These are phyloP conservation scores for Zaprionus lineosus DNA, from an alignment of 2,888 invertebrate species.

Conservation along the genomic window DNA sequence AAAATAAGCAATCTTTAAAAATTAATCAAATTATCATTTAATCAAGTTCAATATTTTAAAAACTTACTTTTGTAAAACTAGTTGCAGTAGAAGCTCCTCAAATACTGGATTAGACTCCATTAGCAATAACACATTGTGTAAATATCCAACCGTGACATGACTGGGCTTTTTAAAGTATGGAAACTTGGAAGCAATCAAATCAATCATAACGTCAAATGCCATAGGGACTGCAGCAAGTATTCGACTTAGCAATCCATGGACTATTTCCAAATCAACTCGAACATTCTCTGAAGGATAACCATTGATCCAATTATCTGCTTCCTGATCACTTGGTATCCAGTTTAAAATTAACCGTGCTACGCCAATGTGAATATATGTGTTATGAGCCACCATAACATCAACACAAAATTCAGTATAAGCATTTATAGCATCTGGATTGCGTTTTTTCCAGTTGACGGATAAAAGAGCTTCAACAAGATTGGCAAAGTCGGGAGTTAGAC, in stretches of 20 bases:
- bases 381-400: conserved; percentile 88
- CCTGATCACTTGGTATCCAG: conserved; percentile 85
- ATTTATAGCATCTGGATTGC: conserved; percentile 82
- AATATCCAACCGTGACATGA: conserved; percentile 88
- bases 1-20: conserved; percentile 87
- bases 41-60: neutral
- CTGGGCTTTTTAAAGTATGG: conserved; percentile 90
- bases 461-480: conserved; percentile 86
- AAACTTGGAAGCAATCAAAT: conserved; percentile 86
- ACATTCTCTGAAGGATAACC: conserved; percentile 85
- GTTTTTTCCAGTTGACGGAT: conserved; percentile 85
- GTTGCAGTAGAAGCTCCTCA: conserved; percentile 87
- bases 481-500: conserved; percentile 85
- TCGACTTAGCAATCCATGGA: conserved; percentile 85
- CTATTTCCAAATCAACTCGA: conserved; percentile 85
- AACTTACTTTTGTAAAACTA: conserved; percentile 90
- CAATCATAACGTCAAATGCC: conserved; percentile 88
- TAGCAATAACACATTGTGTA: conserved; percentile 90
- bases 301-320: conserved; percentile 85
- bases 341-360: conserved; percentile 85
- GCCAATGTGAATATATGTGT: conserved; percentile 86
- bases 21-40: neutral
- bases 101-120: conserved; percentile 89
- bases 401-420: conserved; percentile 87
- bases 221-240: conserved; percentile 84